These are phyloP conservation scores for Bradypodion pumilum DNA, from an alignment of 2,797 vertebrate genomes.

Conservation along the genomic window DNA sequence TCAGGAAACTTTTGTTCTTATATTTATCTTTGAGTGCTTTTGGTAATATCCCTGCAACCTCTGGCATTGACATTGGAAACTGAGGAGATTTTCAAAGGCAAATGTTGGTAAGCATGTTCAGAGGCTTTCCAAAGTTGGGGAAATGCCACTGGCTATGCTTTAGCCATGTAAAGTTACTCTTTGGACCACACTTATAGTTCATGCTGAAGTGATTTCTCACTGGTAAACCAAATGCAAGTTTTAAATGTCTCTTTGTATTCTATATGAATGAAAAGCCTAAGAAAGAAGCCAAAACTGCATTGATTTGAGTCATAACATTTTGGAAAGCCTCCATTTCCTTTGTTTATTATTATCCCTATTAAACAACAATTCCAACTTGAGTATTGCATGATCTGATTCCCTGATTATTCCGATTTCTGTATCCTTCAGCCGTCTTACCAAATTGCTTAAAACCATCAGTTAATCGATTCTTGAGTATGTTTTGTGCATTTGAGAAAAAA, in stretches of 20 bases:
- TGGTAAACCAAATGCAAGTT: background rate
- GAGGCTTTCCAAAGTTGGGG: background rate
- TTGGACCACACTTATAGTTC: background rate
- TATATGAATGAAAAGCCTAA: background rate
- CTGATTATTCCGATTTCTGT: too few species aligned
- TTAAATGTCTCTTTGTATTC: background rate
- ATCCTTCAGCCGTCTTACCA: too few species aligned
- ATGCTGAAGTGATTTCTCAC: background rate
- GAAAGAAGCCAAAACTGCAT: background rate
- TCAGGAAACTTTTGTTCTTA: too few species aligned
- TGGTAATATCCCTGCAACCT: background rate
- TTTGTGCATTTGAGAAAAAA: too few species aligned
- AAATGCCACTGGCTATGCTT: background rate
- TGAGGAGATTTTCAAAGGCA: background rate
- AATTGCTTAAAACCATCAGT: too few species aligned
- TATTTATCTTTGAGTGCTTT: background rate
- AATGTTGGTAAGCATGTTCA: background rate
- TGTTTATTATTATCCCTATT: too few species aligned
- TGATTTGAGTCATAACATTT: conserved; percentile 9
- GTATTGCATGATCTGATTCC: too few species aligned
- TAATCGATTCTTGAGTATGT: too few species aligned
- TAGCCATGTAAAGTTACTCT: background rate
- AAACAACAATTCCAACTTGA: too few species aligned
- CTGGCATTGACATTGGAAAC: background rate
- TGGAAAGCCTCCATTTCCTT: too few species aligned